Percentiles rank a stretch among this genome's conserved stretches.
Evolutionary conservation across 2,113 vertebrate species (phyloP).

Genomic region (Zosterops japonicus): DNA sequence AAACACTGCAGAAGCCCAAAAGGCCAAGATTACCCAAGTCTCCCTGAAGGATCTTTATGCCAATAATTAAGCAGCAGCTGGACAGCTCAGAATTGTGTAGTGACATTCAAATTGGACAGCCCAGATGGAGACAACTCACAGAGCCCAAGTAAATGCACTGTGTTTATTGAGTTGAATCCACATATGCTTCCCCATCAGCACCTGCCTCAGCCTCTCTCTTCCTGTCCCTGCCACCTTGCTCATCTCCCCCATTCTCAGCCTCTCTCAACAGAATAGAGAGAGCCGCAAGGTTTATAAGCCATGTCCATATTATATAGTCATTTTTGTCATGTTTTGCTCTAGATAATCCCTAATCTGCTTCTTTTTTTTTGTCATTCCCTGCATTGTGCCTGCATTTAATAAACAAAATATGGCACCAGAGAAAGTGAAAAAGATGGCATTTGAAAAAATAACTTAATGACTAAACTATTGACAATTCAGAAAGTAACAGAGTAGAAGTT

Average conservation of each 20-base stretch:
- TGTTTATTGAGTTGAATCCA: background rate
- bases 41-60: background rate
- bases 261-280: background rate
- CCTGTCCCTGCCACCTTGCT: background rate
- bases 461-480: background rate
- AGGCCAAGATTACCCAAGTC: background rate
- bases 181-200: background rate
- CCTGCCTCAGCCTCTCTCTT: background rate
- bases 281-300: background rate
- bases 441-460: background rate
- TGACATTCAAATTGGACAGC: background rate
- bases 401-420: background rate
- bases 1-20: background rate
- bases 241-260: background rate
- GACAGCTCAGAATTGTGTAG: background rate
- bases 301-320: accelerated
- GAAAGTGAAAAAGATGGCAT: background rate
- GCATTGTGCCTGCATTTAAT: background rate
- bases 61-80: background rate
- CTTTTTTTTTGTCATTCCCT: background rate
- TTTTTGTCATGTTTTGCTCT: background rate
- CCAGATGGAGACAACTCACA: background rate
- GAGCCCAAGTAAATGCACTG: background rate
- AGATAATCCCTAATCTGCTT: background rate
- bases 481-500: background rate